Evolutionary conservation across 2,888 invertebrate species (phyloP).

Genomic region (Ischnus inquisitorius): DNA sequence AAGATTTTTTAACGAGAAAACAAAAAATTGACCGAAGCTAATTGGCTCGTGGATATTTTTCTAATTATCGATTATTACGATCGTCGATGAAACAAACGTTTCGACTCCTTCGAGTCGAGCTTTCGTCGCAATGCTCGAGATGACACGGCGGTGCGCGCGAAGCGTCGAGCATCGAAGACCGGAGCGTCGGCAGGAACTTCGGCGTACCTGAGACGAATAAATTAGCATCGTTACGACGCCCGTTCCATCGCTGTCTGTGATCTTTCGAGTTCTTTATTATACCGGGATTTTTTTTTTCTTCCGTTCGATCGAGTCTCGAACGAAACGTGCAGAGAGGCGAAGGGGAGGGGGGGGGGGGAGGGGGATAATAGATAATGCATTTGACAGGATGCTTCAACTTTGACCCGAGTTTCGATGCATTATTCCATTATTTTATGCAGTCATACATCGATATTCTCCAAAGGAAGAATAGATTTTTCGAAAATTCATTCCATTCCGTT

Average conservation of each 20-base stretch:
- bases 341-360: slow-evolving; percentile 14
- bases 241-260: slow-evolving; percentile 75
- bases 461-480: background rate
- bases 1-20: background rate
- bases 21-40: background rate
- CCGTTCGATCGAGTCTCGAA: slow-evolving; percentile 18
- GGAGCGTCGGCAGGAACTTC: slow-evolving; percentile 74
- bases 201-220: slow-evolving; percentile 77
- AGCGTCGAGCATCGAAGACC: slow-evolving; percentile 62
- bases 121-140: slow-evolving; percentile 69
- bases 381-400: slow-evolving; percentile 60
- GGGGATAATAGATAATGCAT: slow-evolving; percentile 44
- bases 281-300: slow-evolving; percentile 11
- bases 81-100: background rate
- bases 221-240: slow-evolving; percentile 74
- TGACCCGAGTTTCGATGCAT: slow-evolving; percentile 36
- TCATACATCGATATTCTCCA: background rate
- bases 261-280: slow-evolving; percentile 67
- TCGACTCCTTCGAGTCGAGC: background rate
- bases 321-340: background rate
- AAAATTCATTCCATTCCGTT: too few relatives aligned
- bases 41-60: background rate
- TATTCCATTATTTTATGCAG: slow-evolving; percentile 24
- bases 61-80: background rate
- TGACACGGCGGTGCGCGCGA: slow-evolving; percentile 35